Conservation (phyloP, 2,797 vertebrate genomes). For the Astyanax mexicanus region DNA sequence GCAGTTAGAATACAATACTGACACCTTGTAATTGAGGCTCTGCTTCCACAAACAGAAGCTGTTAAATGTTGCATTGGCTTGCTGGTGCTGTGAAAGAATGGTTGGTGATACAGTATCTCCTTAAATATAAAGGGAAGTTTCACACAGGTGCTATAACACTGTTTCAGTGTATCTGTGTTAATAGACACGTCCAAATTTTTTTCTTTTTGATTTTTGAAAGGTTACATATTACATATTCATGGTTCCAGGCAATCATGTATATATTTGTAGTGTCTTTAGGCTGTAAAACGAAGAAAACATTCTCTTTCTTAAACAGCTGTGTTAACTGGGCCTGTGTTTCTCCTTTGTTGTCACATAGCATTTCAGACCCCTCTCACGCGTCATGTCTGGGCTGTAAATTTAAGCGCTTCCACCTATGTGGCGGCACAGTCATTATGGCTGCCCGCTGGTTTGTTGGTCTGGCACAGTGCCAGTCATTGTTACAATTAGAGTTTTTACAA, state of each 20-base stretch:
- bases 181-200: neutral
- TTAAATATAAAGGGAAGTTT: neutral
- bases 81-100: conserved; percentile 23
- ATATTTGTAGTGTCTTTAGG: conserved; percentile 21
- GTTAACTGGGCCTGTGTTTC: conserved; percentile 52
- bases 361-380: conserved; percentile 49
- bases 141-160: conserved; percentile 13
- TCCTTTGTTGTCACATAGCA: conserved; percentile 56
- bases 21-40: too few species aligned
- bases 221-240: conserved; percentile 20
- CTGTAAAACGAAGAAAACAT: conserved; percentile 12
- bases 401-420: conserved; percentile 4
- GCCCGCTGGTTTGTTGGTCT: conserved; percentile 17
- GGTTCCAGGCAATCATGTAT: conserved; percentile 31
- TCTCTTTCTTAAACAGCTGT: neutral
- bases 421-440: conserved; percentile 8
- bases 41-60: conserved; percentile 23
- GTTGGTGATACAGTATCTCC: neutral
- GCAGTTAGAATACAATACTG: conserved; percentile 31
- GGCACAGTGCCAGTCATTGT: neutral
- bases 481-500: neutral
- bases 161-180: conserved; percentile 18
- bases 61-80: conserved; percentile 27
- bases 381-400: conserved; percentile 37
- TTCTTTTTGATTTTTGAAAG: too few species aligned